Conservation (phyloP, 1,140 invertebrate genomes). For the Drosophila burlai region DNA sequence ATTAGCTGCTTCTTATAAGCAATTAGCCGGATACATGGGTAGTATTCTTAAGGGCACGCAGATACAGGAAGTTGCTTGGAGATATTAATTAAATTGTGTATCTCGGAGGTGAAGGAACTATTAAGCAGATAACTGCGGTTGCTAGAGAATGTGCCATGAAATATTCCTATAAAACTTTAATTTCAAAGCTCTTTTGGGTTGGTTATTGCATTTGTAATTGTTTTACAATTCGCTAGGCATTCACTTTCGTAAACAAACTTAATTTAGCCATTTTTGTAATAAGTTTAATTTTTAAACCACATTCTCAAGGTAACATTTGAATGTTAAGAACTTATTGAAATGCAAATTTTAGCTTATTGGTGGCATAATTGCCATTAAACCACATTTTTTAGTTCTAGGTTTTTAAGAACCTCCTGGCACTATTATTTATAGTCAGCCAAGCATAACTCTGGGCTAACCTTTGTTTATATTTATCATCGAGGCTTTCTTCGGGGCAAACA, state of each 20-base stretch:
- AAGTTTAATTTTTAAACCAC: background rate
- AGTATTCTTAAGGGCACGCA: conserved; percentile 44
- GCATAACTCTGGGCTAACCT: conserved; percentile 13
- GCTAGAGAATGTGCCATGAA: conserved; percentile 6
- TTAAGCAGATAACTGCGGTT: background rate
- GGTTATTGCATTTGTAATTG: background rate
- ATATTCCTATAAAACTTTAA: conserved; percentile 2
- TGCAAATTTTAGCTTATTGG: background rate
- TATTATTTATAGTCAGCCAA: conserved; percentile 3
- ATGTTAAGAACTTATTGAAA: background rate
- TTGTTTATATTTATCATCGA: conserved; percentile 26
- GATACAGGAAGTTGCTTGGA: conserved; percentile 38
- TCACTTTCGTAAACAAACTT: background rate
- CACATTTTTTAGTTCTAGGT: background rate
- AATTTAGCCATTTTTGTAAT: background rate
- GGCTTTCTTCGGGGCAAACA: conserved; percentile 64
- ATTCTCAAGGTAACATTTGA: conserved; percentile 2
- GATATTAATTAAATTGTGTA: conserved; percentile 45
- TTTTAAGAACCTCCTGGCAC: background rate
- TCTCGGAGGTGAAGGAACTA: conserved; percentile 27
- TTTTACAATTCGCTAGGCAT: conserved; percentile 4
- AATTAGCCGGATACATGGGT: conserved; percentile 38
- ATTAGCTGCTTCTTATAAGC: conserved; percentile 41
- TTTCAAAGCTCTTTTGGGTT: background rate
- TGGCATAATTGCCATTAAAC: background rate